Evolutionary conservation across 2,888 invertebrate species (phyloP).

Genomic region (Sinelater perroti): DNA sequence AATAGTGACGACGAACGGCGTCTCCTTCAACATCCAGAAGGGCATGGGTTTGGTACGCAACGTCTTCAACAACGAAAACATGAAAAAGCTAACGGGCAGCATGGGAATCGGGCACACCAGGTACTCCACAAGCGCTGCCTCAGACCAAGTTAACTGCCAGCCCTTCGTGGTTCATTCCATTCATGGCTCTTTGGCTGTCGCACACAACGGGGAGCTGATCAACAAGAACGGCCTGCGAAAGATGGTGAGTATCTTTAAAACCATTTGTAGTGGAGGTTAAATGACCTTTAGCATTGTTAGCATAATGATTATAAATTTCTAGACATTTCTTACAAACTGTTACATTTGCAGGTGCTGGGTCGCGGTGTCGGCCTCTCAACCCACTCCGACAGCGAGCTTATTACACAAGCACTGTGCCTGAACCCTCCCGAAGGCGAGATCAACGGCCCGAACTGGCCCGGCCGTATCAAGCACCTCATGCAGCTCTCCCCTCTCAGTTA

Average conservation of each 20-base stretch:
- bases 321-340: too few species aligned
- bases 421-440: constrained; percentile 89
- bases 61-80: constrained; percentile 88
- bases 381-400: constrained; percentile 95
- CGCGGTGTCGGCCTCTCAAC: constrained; percentile 96
- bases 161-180: constrained; percentile 98
- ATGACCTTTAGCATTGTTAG: not conserved
- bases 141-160: constrained; percentile 94
- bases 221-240: constrained; percentile 88
- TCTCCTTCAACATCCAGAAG: constrained; percentile 84
- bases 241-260: constrained; percentile 69
- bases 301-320: not conserved
- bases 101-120: constrained; percentile 96
- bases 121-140: constrained; percentile 96
- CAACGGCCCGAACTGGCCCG: constrained; percentile 92
- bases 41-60: constrained; percentile 96
- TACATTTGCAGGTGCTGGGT: constrained; percentile 89
- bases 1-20: constrained; percentile 91
- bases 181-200: constrained; percentile 93
- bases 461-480: constrained; percentile 92
- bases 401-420: constrained; percentile 94
- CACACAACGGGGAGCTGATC: constrained; percentile 97
- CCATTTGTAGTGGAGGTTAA: not conserved
- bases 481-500: constrained; percentile 93
- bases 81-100: constrained; percentile 84